Base-by-base conservation (phyloP, 2,113 vertebrate genomes). In the Columbina picui region DNA sequence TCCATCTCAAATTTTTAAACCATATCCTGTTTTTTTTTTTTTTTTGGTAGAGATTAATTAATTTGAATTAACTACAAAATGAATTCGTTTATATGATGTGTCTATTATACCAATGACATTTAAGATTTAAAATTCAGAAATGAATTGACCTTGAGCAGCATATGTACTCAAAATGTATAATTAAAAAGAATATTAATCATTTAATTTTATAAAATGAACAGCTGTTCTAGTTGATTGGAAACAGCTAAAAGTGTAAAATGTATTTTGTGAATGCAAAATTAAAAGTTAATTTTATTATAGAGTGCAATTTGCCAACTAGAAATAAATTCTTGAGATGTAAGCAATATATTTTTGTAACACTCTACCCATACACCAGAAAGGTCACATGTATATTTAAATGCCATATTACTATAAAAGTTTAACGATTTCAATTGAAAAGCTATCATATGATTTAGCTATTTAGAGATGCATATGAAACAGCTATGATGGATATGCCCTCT, bases 221-320 rank as follows among this genome's bases (percentile, higher is more conserved):
- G 94, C 60, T 96, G 92, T 92, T 94, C 61, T 88, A 88, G 70
- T 90, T 97, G 84, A 95, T 96, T 97, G 32, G 88, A 96, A 96
- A 96, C 71, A 93, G 90, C 94, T 96, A 92, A 90, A 95, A 93
- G 93, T 93, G 91, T 93, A 93, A 96, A 97, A 93, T 71, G n/a
- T 93, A 90, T 93, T 96, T 94, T 96, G 81, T 84, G 74, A 94
- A 91, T 89, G 84, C 80, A 95, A 94, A 94, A 89, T 95, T 90
- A 89, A 95, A 93, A 94, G 78, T 93, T 94, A 71, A 96, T 96
- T 96, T 94, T 95, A 93, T 94, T 95, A 89, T 75, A 78, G 85
- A 75, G 80, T 52, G 91, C 59, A 94, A 93, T 94, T 96, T 97
- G 77, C 76, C 57, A 94, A 90, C 88, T 94, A 90, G 96, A 96